A percentile compares a stretch with the other conserved stretches of the same genome.
These are phyloP conservation scores for Caenorhabditis becei DNA, from an alignment of 2,888 invertebrate genomes.

Conservation along the genomic window DNA sequence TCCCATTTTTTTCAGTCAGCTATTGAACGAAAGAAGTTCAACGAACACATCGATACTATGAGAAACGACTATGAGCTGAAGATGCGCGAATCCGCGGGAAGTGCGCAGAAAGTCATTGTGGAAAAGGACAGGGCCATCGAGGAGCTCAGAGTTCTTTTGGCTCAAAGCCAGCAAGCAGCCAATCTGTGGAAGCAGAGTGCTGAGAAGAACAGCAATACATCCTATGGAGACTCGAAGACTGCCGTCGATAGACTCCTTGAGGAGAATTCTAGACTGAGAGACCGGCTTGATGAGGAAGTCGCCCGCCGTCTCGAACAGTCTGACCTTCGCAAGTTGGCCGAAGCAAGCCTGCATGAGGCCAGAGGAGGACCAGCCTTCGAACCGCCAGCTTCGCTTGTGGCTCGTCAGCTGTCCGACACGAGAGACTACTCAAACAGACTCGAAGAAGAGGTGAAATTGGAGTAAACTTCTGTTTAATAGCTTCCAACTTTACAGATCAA, in stretches of 20 bases:
- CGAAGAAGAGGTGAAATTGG: constrained; percentile 29
- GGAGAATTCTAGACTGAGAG: constrained; percentile 51
- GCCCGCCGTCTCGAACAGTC: constrained; percentile 53
- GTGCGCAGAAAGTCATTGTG: constrained; percentile 16
- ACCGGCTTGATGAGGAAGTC: constrained; percentile 56
- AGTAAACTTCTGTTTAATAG: background rate
- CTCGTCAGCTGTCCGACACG: constrained; percentile 44
- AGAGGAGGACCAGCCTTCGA: constrained; percentile 23
- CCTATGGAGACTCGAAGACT: constrained; percentile 46
- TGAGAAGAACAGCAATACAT: constrained; percentile 38
- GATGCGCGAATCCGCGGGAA: constrained; percentile 24
- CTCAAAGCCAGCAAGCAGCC: constrained; percentile 49
- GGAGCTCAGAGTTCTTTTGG: constrained; percentile 47
- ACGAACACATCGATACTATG: constrained; percentile 27
- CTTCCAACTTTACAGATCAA: constrained; percentile 8
- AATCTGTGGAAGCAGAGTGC: constrained; percentile 54
- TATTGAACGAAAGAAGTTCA: background rate
- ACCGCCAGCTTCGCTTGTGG: constrained; percentile 31
- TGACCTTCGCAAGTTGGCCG: constrained; percentile 48
- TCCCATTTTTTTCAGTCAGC: constrained; percentile 10
- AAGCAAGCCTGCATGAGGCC: constrained; percentile 32
- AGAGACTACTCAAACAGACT: constrained; percentile 41
- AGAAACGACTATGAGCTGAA: constrained; percentile 32
- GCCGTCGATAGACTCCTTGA: constrained; percentile 41
- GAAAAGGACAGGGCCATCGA: constrained; percentile 44